phyloP scores from a whole-genome alignment of 1,140 invertebrate species.

The Cydia splendana region DNA sequence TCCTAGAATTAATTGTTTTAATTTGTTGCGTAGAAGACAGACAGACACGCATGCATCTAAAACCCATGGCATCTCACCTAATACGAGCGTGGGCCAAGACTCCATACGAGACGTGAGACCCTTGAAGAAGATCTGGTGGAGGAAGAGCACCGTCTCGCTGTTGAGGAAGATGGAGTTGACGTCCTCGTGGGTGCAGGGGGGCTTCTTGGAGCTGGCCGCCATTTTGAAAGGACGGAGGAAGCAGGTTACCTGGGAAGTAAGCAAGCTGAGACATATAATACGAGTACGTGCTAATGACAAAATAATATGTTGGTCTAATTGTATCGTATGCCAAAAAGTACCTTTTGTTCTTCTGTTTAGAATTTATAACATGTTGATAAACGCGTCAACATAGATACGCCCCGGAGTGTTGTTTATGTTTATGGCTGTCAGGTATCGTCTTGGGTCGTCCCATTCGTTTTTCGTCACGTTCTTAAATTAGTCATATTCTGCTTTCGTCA shows the following conservation, averaged over 20 bases:
- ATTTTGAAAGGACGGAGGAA: slow-evolving; percentile 96
- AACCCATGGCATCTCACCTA: slow-evolving; percentile 82
- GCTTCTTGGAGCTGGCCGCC: slow-evolving; percentile 96
- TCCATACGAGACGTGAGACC: slow-evolving; percentile 95
- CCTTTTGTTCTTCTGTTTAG: too few species aligned
- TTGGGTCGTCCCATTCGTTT: too few species aligned
- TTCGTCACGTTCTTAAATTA: too few species aligned
- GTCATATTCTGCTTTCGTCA: too few species aligned
- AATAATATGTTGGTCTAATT: too few species aligned
- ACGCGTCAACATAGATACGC: too few species aligned
- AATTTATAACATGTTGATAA: too few species aligned
- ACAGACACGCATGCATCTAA: neutral
- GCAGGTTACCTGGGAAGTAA: slow-evolving; percentile 87
- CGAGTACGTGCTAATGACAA: too few species aligned
- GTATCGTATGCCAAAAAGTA: too few species aligned
- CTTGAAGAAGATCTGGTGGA: slow-evolving; percentile 97
- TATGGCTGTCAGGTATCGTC: too few species aligned
- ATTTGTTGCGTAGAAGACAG: neutral
- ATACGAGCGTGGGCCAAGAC: slow-evolving; percentile 94
- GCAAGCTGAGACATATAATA: neutral
- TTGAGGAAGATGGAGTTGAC: slow-evolving; percentile 98
- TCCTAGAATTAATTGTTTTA: too few species aligned
- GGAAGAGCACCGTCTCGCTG: slow-evolving; percentile 95
- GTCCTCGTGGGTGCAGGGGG: slow-evolving; percentile 95
- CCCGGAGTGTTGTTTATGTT: too few species aligned